A percentile compares a stretch with the other conserved stretches of the same genome.
Conservation (phyloP, 2,888 invertebrate genomes). For the Drosophila hamatofila region DNA sequence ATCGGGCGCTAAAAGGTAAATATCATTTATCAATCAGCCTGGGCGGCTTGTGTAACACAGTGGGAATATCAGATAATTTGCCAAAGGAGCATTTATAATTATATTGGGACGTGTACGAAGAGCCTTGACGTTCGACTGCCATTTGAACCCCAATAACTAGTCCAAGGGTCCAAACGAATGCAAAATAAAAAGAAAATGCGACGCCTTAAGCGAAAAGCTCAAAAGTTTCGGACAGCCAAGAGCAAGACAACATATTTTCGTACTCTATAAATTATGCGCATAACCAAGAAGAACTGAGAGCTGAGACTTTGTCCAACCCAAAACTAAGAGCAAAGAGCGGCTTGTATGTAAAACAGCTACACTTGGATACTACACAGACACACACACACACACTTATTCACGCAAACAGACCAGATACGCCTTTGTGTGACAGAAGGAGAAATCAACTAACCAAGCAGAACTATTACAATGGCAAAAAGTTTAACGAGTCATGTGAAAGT, state of each 20-base stretch:
- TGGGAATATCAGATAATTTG: constrained; percentile 60
- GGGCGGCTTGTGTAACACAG: constrained; percentile 14
- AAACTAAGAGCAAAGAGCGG: constrained; percentile 22
- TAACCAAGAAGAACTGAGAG: constrained; percentile 58
- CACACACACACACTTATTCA: constrained; percentile 14
- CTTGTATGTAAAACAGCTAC: constrained; percentile 43
- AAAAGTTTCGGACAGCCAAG: constrained; percentile 59
- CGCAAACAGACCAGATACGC: constrained; percentile 19
- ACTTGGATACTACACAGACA: constrained; percentile 23
- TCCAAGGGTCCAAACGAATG: constrained; percentile 14
- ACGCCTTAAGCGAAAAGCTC: constrained; percentile 55
- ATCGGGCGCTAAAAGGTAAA: constrained; percentile 64
- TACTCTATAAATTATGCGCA: constrained; percentile 81
- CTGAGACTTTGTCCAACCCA: constrained; percentile 2
- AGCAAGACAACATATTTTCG: constrained; percentile 75
- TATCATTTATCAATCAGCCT: constrained; percentile 71
- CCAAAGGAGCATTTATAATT: constrained; percentile 51
- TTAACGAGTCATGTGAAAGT: constrained; percentile 74
- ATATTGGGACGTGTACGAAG: constrained; percentile 9
- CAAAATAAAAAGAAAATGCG: constrained; percentile 48
- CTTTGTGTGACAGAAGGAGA: constrained; percentile 41
- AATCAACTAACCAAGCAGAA: constrained; percentile 76
- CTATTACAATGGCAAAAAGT: constrained; percentile 79
- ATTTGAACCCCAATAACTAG: constrained; percentile 49
- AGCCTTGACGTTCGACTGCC: constrained; percentile 59